Percentiles rank a stretch among this genome's conserved stretches.
Conservation (phyloP, 2,888 invertebrate species). For the Yponomeuta cagnagella region DNA sequence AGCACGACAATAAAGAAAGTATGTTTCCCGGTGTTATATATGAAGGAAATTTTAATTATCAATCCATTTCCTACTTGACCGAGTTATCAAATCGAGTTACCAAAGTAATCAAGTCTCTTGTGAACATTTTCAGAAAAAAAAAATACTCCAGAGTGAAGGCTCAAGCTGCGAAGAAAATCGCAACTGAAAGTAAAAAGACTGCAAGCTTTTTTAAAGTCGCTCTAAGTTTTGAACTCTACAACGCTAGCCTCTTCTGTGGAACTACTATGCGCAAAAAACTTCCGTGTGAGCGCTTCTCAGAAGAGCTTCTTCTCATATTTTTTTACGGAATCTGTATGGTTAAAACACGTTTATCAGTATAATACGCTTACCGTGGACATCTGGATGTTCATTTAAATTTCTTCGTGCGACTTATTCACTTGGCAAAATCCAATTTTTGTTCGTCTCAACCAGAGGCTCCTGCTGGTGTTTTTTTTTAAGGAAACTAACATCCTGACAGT, state of each 20-base stretch:
- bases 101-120: no score
- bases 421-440: not conserved
- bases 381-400: not conserved
- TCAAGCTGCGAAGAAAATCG: not conserved
- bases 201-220: not conserved
- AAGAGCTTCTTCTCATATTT: not conserved
- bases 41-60: no score
- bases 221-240: not conserved
- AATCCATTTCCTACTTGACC: no score
- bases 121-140: not conserved
- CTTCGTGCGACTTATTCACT: not conserved
- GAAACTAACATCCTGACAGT: no score
- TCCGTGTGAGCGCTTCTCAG: not conserved
- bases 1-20: no score
- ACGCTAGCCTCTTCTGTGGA: not conserved
- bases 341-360: not conserved
- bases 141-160: not conserved
- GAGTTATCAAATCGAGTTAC: no score
- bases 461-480: no score
- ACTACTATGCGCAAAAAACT: not conserved
- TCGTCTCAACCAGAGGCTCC: no score
- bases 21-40: no score
- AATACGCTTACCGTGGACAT: not conserved
- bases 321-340: not conserved
- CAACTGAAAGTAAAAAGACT: not conserved